Evolutionary conservation across 2,888 invertebrate species (phyloP), one percentile per base, ranked within the genome.

Genomic region (Thera obeliscata): DNA sequence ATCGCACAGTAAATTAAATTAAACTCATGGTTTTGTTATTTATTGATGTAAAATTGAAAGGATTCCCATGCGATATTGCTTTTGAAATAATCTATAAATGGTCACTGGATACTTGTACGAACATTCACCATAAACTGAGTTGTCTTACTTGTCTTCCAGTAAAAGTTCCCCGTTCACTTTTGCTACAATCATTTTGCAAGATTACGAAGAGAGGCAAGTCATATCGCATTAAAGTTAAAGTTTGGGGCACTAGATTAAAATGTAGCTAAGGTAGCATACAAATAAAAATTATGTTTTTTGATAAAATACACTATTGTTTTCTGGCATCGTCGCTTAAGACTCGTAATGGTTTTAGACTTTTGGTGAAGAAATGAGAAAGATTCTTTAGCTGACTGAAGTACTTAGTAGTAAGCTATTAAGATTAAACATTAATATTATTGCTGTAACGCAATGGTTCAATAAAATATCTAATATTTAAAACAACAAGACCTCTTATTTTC

Each of bases 1-100:
- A 61, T 67, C 41, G 43, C 9, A 35, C 52, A 56, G 43, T 66
- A 55, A 52, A 67, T 68, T 56, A 60, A 68, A 64, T 68, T 67
- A 70, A 49, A 9, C 52, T 67, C 68, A 72, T 74, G 67, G 22
- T 22, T 22, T 22, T 48, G 63, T 73, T 69, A 75, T 78, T 75
- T 63, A 78, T 76, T 57, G 59, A 50, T 22, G 68, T 69, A 65
- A 59, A 67, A 57, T n/a, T 56, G 46, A 56, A 66, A 56, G 62
- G 60, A 33, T 65, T 70, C 68, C 66, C 60, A 64, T 54, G 58
- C 61, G 58, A 61, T 52, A 55, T 61, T 50, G 55, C 50, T 66
- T 71, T 69, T 33, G 55, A 64, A 61, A 49, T 59, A 48, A 61
- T 52, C 68, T 56, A 35, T 69, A 69, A 61, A 68, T 64, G 60